Evolutionary conservation across 2,113 vertebrate genomes (phyloP).

Genomic region (Indicator maculatus): DNA sequence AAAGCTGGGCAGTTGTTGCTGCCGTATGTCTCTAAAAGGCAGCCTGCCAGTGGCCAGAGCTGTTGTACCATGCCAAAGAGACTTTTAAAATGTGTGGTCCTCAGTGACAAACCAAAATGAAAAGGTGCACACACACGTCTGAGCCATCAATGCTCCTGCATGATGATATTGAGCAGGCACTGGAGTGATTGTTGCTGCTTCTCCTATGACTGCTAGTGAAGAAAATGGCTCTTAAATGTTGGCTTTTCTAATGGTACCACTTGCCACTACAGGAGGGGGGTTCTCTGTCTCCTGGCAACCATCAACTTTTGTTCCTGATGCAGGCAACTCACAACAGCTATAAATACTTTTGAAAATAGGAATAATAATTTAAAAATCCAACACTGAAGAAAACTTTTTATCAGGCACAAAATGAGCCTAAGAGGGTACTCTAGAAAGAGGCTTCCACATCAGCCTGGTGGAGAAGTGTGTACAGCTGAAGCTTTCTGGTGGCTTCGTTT

Average conservation of each 20-base stretch:
- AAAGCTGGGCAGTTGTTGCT: slow-evolving; percentile 47
- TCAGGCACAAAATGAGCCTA: background rate
- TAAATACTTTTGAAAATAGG: background rate
- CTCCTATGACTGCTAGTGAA: background rate
- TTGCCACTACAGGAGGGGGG: background rate
- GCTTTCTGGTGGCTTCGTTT: background rate
- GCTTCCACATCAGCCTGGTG: background rate
- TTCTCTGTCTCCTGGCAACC: background rate
- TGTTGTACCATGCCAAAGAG: background rate
- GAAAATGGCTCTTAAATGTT: background rate
- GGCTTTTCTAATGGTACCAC: background rate
- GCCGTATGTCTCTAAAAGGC: slow-evolving; percentile 16
- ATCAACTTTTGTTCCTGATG: background rate
- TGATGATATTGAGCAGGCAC: fast-evolving
- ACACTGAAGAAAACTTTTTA: background rate
- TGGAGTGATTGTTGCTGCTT: background rate
- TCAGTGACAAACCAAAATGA: slow-evolving; percentile 16
- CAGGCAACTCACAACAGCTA: background rate
- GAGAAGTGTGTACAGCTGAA: background rate
- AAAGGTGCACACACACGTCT: background rate
- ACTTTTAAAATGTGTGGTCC: background rate
- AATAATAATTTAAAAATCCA: background rate
- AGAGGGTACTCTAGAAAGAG: background rate
- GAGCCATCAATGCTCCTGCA: background rate
- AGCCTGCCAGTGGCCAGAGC: slow-evolving; percentile 5